phyloP scores from a whole-genome alignment of 2,797 vertebrate species.

The Nyctalus aviator region DNA sequence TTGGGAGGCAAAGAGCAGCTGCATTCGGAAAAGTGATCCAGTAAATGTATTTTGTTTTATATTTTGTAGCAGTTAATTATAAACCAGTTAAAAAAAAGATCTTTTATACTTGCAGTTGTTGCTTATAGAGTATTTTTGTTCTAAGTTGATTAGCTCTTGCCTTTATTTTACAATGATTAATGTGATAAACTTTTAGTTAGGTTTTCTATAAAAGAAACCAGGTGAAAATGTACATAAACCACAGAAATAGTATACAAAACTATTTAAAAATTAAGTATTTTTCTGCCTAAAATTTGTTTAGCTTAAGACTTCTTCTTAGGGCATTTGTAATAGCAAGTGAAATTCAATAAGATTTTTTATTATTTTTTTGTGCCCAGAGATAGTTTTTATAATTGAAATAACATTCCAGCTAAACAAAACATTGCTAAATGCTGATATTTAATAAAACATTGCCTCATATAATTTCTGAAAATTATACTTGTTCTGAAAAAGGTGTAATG shows the following conservation, averaged over 20 bases:
- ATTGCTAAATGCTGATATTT: constrained; percentile 37
- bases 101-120: constrained; percentile 22
- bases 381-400: constrained; percentile 74
- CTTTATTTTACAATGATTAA: constrained; percentile 30
- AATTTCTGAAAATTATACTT: constrained; percentile 64
- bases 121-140: neutral
- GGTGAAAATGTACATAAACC: neutral
- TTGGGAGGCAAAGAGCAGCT: constrained; percentile 56
- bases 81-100: neutral
- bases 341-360: constrained; percentile 72
- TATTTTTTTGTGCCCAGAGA: constrained; percentile 77
- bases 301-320: constrained; percentile 68
- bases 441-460: constrained; percentile 48
- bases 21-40: constrained; percentile 53
- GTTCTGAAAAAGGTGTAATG: constrained; percentile 66
- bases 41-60: constrained; percentile 13
- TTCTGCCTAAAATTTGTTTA: constrained; percentile 75
- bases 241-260: constrained; percentile 48
- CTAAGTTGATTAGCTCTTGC: constrained; percentile 23
- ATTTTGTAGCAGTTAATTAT: constrained; percentile 4
- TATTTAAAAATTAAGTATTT: constrained; percentile 49
- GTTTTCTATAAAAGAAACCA: neutral
- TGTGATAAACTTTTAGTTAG: constrained; percentile 14
- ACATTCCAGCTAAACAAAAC: constrained; percentile 68
- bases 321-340: constrained; percentile 78